Conservation (phyloP, 2,113 vertebrate genomes). For the Poeciliopsis prolifica region DNA sequence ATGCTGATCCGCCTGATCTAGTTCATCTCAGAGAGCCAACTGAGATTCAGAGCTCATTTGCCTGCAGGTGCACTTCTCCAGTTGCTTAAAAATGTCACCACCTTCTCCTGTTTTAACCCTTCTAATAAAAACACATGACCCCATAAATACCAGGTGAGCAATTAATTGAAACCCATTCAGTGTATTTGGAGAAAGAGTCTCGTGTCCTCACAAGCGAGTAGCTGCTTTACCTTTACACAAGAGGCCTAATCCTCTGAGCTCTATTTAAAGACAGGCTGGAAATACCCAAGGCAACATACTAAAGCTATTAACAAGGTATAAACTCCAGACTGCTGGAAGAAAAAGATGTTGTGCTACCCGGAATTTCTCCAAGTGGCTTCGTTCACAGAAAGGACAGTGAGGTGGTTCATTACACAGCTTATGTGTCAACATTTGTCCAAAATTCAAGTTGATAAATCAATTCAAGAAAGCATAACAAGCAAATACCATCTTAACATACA, state of each 20-base stretch:
- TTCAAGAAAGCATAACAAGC: no score
- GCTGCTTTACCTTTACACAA: slow-evolving; percentile 57
- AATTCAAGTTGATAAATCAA: background rate
- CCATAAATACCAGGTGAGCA: slow-evolving; percentile 40
- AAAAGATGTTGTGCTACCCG: slow-evolving; percentile 4
- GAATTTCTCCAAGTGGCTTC: background rate
- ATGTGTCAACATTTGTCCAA: slow-evolving; percentile 1
- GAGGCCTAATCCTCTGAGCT: slow-evolving; percentile 75
- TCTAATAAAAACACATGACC: slow-evolving; percentile 28
- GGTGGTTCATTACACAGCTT: background rate
- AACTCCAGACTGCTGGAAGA: slow-evolving; percentile 38
- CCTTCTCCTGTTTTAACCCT: slow-evolving; percentile 18
- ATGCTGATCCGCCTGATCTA: slow-evolving; percentile 15
- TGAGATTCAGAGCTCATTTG: slow-evolving; percentile 10
- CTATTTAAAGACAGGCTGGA: slow-evolving; percentile 70
- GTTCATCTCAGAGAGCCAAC: background rate
- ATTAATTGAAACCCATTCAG: slow-evolving; percentile 42
- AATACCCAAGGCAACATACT: slow-evolving; percentile 62
- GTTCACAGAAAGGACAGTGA: background rate
- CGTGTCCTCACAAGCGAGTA: slow-evolving; percentile 35
- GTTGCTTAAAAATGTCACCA: slow-evolving; percentile 32
- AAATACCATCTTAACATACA: background rate
- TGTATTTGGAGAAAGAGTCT: slow-evolving; percentile 1
- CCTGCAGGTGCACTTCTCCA: slow-evolving; percentile 24
- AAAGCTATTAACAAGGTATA: slow-evolving; percentile 65